A percentile compares a stretch with the other conserved stretches of the same genome.
These are phyloP conservation scores for Vulpes ferrilata DNA, from an alignment of 2,113 vertebrate genomes.

Conservation along the genomic window DNA sequence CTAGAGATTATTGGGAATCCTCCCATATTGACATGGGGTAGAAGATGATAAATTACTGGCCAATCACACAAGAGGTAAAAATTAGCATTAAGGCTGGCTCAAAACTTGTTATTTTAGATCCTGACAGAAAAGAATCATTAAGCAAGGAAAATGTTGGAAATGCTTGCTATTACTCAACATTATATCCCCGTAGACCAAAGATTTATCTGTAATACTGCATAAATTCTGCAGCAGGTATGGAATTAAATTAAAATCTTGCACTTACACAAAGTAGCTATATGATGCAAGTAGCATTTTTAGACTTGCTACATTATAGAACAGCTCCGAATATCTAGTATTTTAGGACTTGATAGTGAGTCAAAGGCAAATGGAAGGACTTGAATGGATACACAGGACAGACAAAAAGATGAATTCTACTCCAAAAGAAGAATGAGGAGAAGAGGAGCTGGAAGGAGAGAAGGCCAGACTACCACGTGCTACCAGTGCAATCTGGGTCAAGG, in stretches of 20 bases:
- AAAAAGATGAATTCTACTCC: not conserved
- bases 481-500: not conserved
- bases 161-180: not conserved
- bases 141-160: slow-evolving; percentile 34
- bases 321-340: not conserved
- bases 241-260: not conserved
- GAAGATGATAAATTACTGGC: not conserved
- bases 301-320: not conserved
- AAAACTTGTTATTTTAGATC: not conserved
- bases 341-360: not conserved
- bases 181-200: not conserved
- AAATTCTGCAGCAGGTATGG: not conserved
- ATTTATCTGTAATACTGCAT: not conserved
- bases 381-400: not conserved
- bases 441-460: not conserved
- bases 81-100: not conserved
- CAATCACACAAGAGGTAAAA: not conserved
- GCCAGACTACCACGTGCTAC: not conserved
- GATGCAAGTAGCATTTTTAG: not conserved
- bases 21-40: not conserved
- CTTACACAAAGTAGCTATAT: not conserved
- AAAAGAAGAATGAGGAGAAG: not conserved
- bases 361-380: not conserved
- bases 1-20: not conserved
- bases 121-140: slow-evolving; percentile 4